Evolutionary conservation across 1,140 invertebrate genomes (phyloP), one percentile per base, ranked within the genome.

Genomic region (Cydia fagiglandana): DNA sequence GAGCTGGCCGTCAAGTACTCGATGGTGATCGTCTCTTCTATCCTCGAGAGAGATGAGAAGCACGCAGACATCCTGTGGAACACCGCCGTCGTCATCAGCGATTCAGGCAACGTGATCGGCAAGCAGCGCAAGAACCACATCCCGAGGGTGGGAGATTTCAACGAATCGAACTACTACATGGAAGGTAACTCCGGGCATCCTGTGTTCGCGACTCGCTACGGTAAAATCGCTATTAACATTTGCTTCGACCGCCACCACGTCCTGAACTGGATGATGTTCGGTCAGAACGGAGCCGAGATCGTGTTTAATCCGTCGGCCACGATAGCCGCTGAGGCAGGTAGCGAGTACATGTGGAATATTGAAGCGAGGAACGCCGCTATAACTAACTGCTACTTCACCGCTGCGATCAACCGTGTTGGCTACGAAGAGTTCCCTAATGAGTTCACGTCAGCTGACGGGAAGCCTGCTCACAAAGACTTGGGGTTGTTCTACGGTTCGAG

Each of bases 91-190:
- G 95, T 99, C 0, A 98, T 99, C 77, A 97, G 97, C 38, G 96
- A 97, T 74, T 95, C 95, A 78, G 99, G 99, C 0, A 94, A 95
- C 79, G 96, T 99, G 6, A 91, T 99, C 73, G 99, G 99, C 5
- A 99, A 99, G 90, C 97, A 98, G 64, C 94, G 99, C 34, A 99
- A 99, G 89, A 99, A 99, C 93, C 99, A 99, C 86, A 99, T 99
- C 86, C 99, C 99, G 0, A 94, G 98, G 76, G 97, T 99, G 17
- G 99, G 98, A 0, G 98, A 99, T 91, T 99, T 99, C 90, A 99
- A 99, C 88, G 99, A 99, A 93, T 99, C 98, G 0, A 99, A 98
- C 53, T 99, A 99, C 88, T 99, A 99, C 89, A 96, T 98, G 95
- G 98, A 99, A 93, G 98, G 98, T 1, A 97, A 98, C 76, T 96